Base-by-base conservation (phyloP, 2,888 invertebrate genomes). In the Atherix ibis region DNA sequence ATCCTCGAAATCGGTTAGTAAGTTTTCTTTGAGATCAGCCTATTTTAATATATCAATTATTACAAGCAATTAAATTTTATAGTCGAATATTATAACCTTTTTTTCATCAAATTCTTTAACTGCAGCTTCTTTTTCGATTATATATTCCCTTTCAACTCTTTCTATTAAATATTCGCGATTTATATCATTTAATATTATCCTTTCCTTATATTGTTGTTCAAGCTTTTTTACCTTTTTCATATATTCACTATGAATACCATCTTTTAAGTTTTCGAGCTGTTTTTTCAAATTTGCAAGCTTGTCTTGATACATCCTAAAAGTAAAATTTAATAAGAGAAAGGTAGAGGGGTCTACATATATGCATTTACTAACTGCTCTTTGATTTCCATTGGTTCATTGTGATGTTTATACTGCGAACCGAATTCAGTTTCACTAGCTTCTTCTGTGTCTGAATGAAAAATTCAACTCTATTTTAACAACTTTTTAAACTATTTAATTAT, bases 391-490 rank as follows among this genome's bases (percentile, higher is more conserved):
- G 48, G 50, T 31, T 48, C 48, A 43, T 54, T 53, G 40, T 56
- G 54, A 43, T 43, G 49, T 9, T 51, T 50, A 14, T 27, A 35
- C 35, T 44, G 45, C 28, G 80, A 76, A 26, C 82, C 78, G 62
- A 79, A 74, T 47, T 92, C 92, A n/a, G 88, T 85, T 62, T 94
- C 94, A 60, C 91, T 91, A 1, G 92, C 92, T 65, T 94, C 94
- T 62, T 92, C 94, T 1, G 94, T 94, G 56, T 92, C 92, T 80
- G 48, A 33, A 51, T 51, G 32, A 25, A 16, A 58, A 4, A 18
- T n/a, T 5, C 12, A 35, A 52, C 18, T 13, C 13, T 16, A 13
- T 16, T 27, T 34, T 16, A 28, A 8, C 12, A 26, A 55, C 48
- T 22, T 19, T 31, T 22, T 18, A 28, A 34, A 22, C 12, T 16